Percentiles rank a stretch among this genome's conserved stretches.
Conservation (phyloP, 1,140 invertebrate genomes). For the Archivesica marissinica region DNA sequence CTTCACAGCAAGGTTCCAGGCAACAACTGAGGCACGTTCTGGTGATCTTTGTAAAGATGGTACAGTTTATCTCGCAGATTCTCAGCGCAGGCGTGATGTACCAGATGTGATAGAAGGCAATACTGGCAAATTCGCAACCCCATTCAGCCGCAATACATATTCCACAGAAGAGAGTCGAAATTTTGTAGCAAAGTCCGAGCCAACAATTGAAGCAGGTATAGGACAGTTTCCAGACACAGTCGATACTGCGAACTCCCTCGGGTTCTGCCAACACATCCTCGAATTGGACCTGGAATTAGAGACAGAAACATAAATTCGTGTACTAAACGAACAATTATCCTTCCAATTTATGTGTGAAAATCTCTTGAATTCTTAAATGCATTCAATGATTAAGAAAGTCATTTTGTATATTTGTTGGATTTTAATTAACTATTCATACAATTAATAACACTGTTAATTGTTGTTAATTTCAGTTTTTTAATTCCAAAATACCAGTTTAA, state of each 20-base stretch:
- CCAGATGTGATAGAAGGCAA: slow-evolving; percentile 87
- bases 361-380: no score
- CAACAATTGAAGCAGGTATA: slow-evolving; percentile 88
- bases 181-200: slow-evolving; percentile 89
- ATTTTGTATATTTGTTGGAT: no score
- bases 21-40: slow-evolving; percentile 84
- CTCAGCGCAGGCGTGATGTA: slow-evolving; percentile 75
- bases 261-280: slow-evolving; percentile 92
- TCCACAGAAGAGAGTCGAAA: slow-evolving; percentile 88
- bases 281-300: slow-evolving; percentile 84
- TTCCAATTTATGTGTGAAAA: no score
- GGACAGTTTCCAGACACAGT: slow-evolving; percentile 90
- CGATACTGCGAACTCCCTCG: slow-evolving; percentile 88
- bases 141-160: slow-evolving; percentile 88
- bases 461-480: no score
- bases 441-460: no score
- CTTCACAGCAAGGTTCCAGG: slow-evolving; percentile 70
- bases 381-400: no score
- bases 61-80: slow-evolving; percentile 86
- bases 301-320: not conserved
- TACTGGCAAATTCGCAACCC: slow-evolving; percentile 90
- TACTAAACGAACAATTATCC: not conserved
- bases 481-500: no score
- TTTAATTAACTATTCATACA: no score
- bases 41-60: slow-evolving; percentile 86